phyloP scores from a whole-genome alignment of 2,888 invertebrate species.

The Eudemis profundana region DNA sequence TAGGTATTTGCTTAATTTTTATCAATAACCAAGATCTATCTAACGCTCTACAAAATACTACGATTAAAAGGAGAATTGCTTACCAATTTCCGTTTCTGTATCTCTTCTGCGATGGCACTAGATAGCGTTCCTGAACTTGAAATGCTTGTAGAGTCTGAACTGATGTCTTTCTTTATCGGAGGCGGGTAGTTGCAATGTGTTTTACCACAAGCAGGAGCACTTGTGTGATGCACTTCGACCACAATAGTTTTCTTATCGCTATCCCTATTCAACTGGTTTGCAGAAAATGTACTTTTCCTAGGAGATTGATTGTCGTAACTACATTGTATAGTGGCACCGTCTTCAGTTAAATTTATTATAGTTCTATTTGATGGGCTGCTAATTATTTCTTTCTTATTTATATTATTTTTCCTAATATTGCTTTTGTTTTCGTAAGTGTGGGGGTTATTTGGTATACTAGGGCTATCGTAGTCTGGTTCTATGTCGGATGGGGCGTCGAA shows the following conservation, averaged over 20 bases:
- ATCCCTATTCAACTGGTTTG: slow-evolving; percentile 63
- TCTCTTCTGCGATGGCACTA: slow-evolving; percentile 82
- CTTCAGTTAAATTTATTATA: slow-evolving; percentile 90
- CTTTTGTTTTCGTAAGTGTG: slow-evolving; percentile 76
- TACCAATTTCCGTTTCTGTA: slow-evolving; percentile 75
- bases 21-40: too few species aligned
- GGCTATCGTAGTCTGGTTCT: slow-evolving; percentile 79
- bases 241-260: slow-evolving; percentile 88
- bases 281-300: slow-evolving; percentile 70
- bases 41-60: too few species aligned
- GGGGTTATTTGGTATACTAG: slow-evolving; percentile 81
- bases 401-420: slow-evolving; percentile 62
- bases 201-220: slow-evolving; percentile 66
- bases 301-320: slow-evolving; percentile 81
- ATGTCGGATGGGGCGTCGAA: slow-evolving; percentile 81
- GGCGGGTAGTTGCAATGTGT: slow-evolving; percentile 66
- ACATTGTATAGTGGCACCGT: slow-evolving; percentile 89
- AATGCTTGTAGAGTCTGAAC: slow-evolving; percentile 68
- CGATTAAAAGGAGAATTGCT: slow-evolving; percentile 49
- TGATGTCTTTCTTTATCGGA: slow-evolving; percentile 63
- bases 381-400: slow-evolving; percentile 67
- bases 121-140: slow-evolving; percentile 76
- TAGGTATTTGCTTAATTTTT: too few species aligned
- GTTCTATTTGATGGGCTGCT: slow-evolving; percentile 87
- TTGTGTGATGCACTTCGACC: slow-evolving; percentile 89